Evolutionary conservation across 2,797 vertebrate species (phyloP), one percentile per base, ranked within the genome.

Genomic region (Neostethus bicornis): DNA sequence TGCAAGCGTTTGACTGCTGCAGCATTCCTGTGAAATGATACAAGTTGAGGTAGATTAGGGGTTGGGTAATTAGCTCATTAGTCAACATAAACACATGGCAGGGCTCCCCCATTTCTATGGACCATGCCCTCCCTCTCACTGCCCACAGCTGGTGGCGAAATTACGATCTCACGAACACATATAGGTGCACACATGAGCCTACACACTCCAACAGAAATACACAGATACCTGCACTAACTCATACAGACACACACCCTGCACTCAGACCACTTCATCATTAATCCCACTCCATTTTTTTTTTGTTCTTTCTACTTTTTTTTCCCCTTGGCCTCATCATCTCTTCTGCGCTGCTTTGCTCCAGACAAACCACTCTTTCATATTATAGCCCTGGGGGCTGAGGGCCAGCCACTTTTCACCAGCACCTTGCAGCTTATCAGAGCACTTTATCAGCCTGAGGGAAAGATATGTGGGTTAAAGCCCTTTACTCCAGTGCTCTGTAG

Each of bases 391-490:
- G 86, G 87, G 85, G 89, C 82, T 91, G 88, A 91, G 92, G 90
- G 89, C 91, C 79, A 79, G 85, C 88, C 86, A 66, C 83, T 88
- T 91, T 91, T 92, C 87, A 88, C 90, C 92, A 90, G 84, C 81
- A 85, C 68, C 84, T 77, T 51, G n/a, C 61, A 73, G 90, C 95
- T 97, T 98, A 97, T 98, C 96, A 89, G 89, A 94, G 95, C 95
- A 96, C 97, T 97, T 95, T 97, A 96, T 98, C 96, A 90, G 93
- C 91, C 87, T 80, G 73, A 73, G 80, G 90, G 88, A 88, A 86
- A 92, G 91, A 92, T 92, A 96, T 95, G 94, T 93, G 93, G 94
- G 94, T 87, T 93, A 87, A 83, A 92, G 90, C 92, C 90, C 91
- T 89, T 90, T 90, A 89, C 90, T 94, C 88, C 87, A 52, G 90